Conservation (phyloP, 2,888 invertebrate species). For the Leptopilina myrica region DNA sequence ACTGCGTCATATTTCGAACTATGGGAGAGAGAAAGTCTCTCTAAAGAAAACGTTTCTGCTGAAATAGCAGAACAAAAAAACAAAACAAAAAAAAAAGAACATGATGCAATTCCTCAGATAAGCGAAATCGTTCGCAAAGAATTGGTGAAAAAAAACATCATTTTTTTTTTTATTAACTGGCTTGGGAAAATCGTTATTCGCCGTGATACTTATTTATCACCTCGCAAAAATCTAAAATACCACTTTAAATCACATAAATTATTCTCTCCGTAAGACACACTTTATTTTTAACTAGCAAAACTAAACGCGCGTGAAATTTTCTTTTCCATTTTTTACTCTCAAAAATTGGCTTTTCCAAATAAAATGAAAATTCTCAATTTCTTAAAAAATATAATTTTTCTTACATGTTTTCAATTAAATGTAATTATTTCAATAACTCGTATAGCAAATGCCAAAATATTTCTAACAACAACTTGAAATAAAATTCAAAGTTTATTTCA, state of each 20-base stretch:
- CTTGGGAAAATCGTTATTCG: not conserved
- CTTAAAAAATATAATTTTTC: too few relatives aligned
- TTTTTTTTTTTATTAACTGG: slow-evolving; percentile 2
- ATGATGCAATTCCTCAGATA: slow-evolving; percentile 24
- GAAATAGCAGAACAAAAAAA: slow-evolving; percentile 5
- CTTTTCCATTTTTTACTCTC: too few relatives aligned
- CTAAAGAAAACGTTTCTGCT: slow-evolving; percentile 18
- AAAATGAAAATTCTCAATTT: too few relatives aligned
- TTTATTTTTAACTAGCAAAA: too few relatives aligned
- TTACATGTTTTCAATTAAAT: too few relatives aligned
- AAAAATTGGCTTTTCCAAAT: too few relatives aligned
- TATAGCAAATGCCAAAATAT: too few relatives aligned
- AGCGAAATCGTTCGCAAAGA: slow-evolving; percentile 20
- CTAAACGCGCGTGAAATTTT: too few relatives aligned
- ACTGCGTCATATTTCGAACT: slow-evolving; percentile 48
- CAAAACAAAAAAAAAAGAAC: not conserved
- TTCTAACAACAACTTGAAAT: too few relatives aligned
- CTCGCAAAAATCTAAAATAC: not conserved
- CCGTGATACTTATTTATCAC: not conserved
- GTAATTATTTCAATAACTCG: too few relatives aligned
- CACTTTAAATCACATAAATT: not conserved
- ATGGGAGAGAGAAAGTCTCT: slow-evolving; percentile 24
- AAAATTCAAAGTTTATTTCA: too few relatives aligned
- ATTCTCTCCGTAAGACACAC: not conserved
- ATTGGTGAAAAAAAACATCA: not conserved